These are phyloP conservation scores for Proales similis DNA, from an alignment of 1,140 invertebrate species.

Conservation along the genomic window DNA sequence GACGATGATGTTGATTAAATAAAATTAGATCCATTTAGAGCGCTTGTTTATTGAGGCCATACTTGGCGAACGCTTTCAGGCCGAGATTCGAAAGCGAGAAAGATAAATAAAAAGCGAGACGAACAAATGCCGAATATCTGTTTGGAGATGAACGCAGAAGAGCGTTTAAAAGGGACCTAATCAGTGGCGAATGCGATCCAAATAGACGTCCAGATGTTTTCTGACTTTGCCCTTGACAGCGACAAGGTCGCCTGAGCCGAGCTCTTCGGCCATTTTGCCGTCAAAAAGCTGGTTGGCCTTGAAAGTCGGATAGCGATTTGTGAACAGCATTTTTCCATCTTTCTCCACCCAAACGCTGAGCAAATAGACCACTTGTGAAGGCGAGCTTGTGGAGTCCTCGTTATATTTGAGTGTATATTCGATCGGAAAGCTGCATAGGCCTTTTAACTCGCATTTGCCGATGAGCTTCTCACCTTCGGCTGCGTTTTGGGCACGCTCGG, in stretches of 20 bases:
- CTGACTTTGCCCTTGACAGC: not conserved
- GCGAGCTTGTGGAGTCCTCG: not conserved
- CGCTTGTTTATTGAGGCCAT: too few species aligned
- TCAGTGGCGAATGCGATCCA: too few species aligned
- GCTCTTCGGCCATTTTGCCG: not conserved
- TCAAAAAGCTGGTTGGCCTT: constrained; percentile 6
- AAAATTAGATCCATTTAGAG: too few species aligned
- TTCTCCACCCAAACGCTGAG: constrained; percentile 13
- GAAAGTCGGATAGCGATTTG: not conserved
- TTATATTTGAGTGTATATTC: constrained; percentile 1
- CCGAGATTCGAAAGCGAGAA: too few species aligned
- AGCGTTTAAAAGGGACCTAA: too few species aligned
- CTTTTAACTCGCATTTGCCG: not conserved
- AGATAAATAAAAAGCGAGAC: too few species aligned
- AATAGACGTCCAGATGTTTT: constrained; percentile 19
- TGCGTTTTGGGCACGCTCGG: not conserved
- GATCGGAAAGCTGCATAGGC: constrained; percentile 4
- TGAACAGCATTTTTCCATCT: constrained; percentile 2
- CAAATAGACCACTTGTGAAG: constrained; percentile 5
- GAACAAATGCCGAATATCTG: too few species aligned
- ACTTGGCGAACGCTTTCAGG: too few species aligned
- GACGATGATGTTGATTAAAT: too few species aligned
- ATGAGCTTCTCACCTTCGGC: too few species aligned
- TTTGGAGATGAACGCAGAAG: too few species aligned
- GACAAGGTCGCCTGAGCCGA: constrained; percentile 20